Evolutionary conservation across 2,113 vertebrate species (phyloP), one percentile per base, ranked within the genome.

Genomic region (Zapornia atra): DNA sequence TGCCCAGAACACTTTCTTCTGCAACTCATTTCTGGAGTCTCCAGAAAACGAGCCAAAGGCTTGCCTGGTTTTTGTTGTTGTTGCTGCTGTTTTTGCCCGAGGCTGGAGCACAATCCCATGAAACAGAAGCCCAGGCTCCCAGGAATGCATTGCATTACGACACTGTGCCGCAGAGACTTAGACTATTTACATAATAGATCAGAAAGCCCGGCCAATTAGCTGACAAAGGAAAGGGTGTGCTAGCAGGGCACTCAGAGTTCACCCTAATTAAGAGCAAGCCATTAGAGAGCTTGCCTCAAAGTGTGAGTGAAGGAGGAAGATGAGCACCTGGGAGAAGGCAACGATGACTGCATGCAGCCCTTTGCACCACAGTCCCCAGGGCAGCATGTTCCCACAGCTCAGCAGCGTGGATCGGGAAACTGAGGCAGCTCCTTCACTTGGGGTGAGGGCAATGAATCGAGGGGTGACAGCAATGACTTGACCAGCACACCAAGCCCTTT

Each of bases 1-100:
- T 70, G 95, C 89, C 92, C 91, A 87, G 94, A 96, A 95, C 92
- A 91, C 93, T 92, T 95, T 94, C 95, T 96, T 92, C 95, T 92
- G 88, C 71, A 46, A 17, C 59, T 82, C 33, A 0, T 76, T 50
- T 44, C 54, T 40, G 89, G 86, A 95, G 86, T 94, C 69, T 96
- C 92, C 65, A 69, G 60, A 69, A 5, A 48, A 51, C 1, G 54
- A 38, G 94, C 87, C 90, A 64, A 53, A 79, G 53, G 33, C 85
- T 94, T 73, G 87, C 86, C 71, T 29, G 48, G 16, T 14, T 59
- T 79, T 64, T 71, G 29, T 53, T 87, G 76, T 51, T 92, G 82
- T 11, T 60, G 82, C 1, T 72, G 93, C 65, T 84, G 81, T 10
- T 93, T 70, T 93, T 60, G 88, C 96, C 96, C 72, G 29, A 36